Base-by-base conservation (phyloP, 2,888 invertebrate genomes). In the Apocheima hispidaria region DNA sequence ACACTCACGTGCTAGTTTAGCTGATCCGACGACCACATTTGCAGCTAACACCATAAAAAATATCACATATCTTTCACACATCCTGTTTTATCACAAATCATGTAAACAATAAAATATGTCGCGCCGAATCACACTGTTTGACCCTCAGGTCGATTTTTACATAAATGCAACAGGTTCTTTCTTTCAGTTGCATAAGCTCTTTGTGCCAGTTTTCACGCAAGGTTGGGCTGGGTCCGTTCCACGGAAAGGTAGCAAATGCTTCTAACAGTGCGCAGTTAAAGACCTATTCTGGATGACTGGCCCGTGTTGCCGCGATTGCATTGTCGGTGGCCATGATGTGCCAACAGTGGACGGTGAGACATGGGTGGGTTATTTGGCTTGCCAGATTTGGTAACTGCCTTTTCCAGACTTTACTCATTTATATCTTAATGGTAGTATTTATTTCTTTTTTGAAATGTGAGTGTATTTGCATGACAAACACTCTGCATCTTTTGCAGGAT, bases 191-290 rank as follows among this genome's bases (percentile, higher is more conserved):
- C 90, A 91, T 82, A 86, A 90, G 90, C 86, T 83, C 81, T 76
- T 72, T 90, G 89, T 88, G 80, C 88, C 84, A 89, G 89, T 84
- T 90, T 90, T 87, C 88, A 91, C 88, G 90, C 86, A 85, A 88
- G 84, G 74, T 74, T 87, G 87, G 68, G 41, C n/a, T 41, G 41
- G n/a, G 12, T 21, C 73, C 75, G 78, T 85, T 82, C 86, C 35
- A 86, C 83, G 84, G 88, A 21, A n/a, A 84, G 78, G 70, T 74
- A 64, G 70, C 74, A 70, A 79, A 72, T 78, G 77, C 68, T 72
- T 71, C 60, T 48, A 66, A 38, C 66, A 64, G 74, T 70, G 69
- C 74, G 74, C 74, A 73, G 70, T 60, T 56, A 68, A 72, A 70
- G 70, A 66, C 76, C 71, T 77, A 74, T 78, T 81, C 78, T 78